Evolutionary conservation across 1,140 invertebrate genomes (phyloP).

Genomic region (Hetaerina americana): DNA sequence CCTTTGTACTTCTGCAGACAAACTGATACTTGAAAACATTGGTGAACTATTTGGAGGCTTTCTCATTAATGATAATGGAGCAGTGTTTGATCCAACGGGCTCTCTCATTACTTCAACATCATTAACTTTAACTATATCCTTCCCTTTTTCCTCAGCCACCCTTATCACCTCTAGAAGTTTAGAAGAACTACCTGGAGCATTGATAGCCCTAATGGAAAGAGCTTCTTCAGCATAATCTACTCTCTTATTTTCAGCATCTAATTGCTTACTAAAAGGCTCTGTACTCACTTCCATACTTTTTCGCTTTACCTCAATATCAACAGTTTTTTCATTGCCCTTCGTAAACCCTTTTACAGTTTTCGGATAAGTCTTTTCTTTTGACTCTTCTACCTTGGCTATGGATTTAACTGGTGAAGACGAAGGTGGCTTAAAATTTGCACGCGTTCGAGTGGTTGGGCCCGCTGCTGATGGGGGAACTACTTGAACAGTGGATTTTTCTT

Average conservation of each 20-base stretch:
- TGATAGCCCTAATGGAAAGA: not conserved
- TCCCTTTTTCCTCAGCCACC: not conserved
- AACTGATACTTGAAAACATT: not conserved
- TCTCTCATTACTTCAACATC: not conserved
- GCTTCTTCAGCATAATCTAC: no score
- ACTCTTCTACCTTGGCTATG: not conserved
- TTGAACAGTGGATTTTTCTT: not conserved
- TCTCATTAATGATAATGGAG: not conserved
- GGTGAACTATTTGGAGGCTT: not conserved
- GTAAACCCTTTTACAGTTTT: not conserved
- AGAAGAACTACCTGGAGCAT: not conserved
- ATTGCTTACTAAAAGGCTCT: not conserved
- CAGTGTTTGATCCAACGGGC: not conserved
- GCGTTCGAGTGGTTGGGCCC: not conserved
- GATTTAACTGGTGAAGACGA: not conserved
- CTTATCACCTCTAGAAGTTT: not conserved
- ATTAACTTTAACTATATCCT: not conserved
- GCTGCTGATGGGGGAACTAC: no score
- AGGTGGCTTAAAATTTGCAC: not conserved
- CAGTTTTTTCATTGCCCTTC: not conserved
- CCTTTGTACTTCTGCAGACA: not conserved
- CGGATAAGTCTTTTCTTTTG: not conserved
- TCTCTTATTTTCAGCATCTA: not conserved
- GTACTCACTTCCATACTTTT: not conserved
- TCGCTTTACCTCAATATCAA: not conserved